phyloP scores from a whole-genome alignment of 2,113 vertebrate species.

The Anoplopoma fimbria region DNA sequence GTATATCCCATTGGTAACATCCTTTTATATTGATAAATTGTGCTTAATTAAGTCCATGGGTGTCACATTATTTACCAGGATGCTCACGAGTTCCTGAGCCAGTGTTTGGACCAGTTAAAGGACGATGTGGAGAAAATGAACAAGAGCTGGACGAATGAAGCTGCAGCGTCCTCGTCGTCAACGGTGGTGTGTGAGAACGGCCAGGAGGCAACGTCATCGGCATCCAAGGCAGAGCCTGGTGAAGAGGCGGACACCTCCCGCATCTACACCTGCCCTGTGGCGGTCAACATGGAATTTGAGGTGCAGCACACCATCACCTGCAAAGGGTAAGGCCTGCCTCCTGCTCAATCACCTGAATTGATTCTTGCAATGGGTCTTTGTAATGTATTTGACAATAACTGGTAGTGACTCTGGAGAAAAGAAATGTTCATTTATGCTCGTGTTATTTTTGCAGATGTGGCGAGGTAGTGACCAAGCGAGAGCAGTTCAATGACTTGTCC shows the following conservation, averaged over 20 bases:
- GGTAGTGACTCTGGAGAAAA: neutral
- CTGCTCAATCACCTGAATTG: neutral
- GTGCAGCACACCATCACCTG: constrained; percentile 98
- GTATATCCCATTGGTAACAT: no score
- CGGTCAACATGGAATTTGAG: constrained; percentile 97
- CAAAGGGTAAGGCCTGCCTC: constrained; percentile 88
- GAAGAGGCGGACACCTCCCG: constrained; percentile 89
- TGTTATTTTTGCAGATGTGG: constrained; percentile 87
- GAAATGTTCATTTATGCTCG: neutral
- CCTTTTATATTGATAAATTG: neutral
- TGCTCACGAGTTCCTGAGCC: constrained; percentile 98
- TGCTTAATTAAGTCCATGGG: neutral
- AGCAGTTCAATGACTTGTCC: constrained; percentile 98
- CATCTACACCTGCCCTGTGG: constrained; percentile 95
- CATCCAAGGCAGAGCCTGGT: constrained; percentile 67
- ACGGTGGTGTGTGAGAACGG: constrained; percentile 82
- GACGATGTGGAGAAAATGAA: constrained; percentile 98
- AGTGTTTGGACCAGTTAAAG: constrained; percentile 98
- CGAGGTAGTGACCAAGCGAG: constrained; percentile 94
- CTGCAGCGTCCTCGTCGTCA: constrained; percentile 20
- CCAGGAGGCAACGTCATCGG: constrained; percentile 48
- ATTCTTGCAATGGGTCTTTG: neutral
- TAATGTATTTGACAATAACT: neutral
- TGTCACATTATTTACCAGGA: constrained; percentile 82
- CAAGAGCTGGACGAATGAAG: constrained; percentile 92